phyloP scores from a whole-genome alignment of 2,113 vertebrate species.

The Rynchops niger region DNA sequence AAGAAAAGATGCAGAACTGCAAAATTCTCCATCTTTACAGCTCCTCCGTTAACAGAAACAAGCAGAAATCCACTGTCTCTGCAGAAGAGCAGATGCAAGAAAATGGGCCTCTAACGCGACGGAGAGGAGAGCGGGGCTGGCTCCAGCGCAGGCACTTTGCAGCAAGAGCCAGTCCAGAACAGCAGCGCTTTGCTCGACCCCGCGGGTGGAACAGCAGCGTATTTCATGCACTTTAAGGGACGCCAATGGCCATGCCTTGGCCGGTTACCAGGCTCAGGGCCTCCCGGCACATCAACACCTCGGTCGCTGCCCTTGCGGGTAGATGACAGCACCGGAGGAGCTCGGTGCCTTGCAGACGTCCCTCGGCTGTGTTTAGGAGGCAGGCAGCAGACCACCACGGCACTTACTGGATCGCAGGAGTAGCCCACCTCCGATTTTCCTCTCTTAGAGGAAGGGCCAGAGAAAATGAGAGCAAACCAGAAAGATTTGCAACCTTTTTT shows the following conservation, averaged over 20 bases:
- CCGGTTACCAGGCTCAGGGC: neutral
- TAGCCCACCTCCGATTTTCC: neutral
- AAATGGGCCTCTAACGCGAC: neutral
- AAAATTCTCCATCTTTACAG: neutral
- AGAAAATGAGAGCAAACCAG: neutral
- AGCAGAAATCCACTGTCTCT: neutral
- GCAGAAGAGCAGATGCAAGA: neutral
- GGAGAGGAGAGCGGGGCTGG: neutral
- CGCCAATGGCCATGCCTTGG: neutral
- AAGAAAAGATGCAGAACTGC: neutral
- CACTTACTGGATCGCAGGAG: neutral
- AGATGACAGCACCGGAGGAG: neutral
- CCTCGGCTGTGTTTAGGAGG: neutral
- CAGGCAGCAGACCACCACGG: neutral
- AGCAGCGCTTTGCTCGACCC: slow-evolving; percentile 12
- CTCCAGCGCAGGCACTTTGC: neutral
- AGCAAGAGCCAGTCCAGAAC: neutral
- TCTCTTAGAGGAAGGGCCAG: neutral
- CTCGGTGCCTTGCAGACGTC: neutral
- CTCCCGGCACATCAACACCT: neutral
- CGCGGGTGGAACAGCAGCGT: neutral
- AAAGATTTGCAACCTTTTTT: neutral
- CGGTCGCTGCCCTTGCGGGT: neutral
- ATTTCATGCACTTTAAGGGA: neutral
- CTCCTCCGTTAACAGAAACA: neutral